Base-by-base conservation (phyloP, 1,140 invertebrate genomes). In the Akabosia matsudoensis region DNA sequence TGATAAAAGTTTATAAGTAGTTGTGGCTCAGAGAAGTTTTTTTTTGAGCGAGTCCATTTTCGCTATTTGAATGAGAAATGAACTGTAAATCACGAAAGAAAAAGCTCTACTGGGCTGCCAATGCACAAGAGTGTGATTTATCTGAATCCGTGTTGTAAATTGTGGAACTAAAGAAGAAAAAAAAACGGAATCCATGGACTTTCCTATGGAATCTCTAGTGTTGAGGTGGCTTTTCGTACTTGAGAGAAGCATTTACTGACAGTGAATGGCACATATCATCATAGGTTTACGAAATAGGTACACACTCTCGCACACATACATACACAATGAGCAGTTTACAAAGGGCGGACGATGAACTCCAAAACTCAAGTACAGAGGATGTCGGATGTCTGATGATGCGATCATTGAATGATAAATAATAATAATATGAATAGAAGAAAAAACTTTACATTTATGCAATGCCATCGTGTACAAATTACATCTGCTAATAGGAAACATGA, bases 331-430 rank as follows among this genome's bases (percentile, higher is more conserved):
- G 54, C 54, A 61, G 54, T 67, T 67, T 67, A 67, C 24, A 30
- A 67, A 67, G 24, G 61, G 61, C 61, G 61, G 61, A 61, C 61
- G 61, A 67, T 67, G 61, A 67, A 67, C 61, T 67, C 61, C 1
- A 67, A 31, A 67, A 67, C 61, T 67, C 61, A 30, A 61, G 54
- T 61, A 61, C 54, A 61, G 14, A 14, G 54, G 54, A 30, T 30
- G 61, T 10, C 61, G 61, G 61, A 67, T 67, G 28, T 67, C 2
- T 67, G 61, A 67, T 31, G 61, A 67, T 67, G 61, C 10, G 61
- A 67, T 61, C 14, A 61, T 61, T 61, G 13, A 61, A 61, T 61
- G 54, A 45, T 45, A 45, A n/a, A 45, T 45, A 56, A 56, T 56
- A 56, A n/a, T 13, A n/a, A 67, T 30, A 30, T 30, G 28, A 31